Evolutionary conservation across 64 coral and sea anemone genomes (phyloP), one percentile per base, ranked within the genome.

Genomic region (Platygyra sinensis): DNA sequence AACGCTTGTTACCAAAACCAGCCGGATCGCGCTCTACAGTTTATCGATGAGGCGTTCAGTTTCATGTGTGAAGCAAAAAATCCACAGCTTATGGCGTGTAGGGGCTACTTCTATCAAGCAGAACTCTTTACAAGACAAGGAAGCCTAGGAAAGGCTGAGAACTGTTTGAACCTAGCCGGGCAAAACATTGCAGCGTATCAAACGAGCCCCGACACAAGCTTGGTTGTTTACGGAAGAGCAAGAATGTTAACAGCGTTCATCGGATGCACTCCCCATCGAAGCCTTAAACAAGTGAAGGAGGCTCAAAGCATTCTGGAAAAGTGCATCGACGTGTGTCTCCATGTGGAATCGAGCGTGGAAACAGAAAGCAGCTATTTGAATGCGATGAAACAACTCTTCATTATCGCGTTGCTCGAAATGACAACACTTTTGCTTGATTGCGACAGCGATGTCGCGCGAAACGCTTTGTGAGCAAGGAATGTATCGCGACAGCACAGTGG

Each of bases 51-150:
- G 20, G 52, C 59, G 1, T 64, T 52, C 32, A 29, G 16, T 0
- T 49, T 67, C 57, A 63, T 77, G n/a, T 17, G 1, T 0, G 0
- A 11, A 10, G 62, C 87, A 18, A 33, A 19, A 19, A 89, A 85
- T 49, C 18, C n/a, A 30, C 24, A 39, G 13, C 6, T 83, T 30
- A 51, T 85, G 31, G 13, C 20, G n/a, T 6, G 46, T 15, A 62
- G 92, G 17, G 72, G 67, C 17, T 69, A 57, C 5, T 46, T 52
- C 31, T 89, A 94, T 24, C 57, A 62, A 4, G 73, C 92, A 3
- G 87, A 64, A 0, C 57, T 94, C 50, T 74, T 77, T 36, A 60
- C 87, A 22, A 81, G 92, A 75, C 69, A 94, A 28, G 61, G 74
- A 42, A 89, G 64, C 8, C 49, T 75, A 49, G 92, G 92, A 11